Base-by-base conservation (phyloP, 2,888 invertebrate species). In the Callosobruchus maculatus region DNA sequence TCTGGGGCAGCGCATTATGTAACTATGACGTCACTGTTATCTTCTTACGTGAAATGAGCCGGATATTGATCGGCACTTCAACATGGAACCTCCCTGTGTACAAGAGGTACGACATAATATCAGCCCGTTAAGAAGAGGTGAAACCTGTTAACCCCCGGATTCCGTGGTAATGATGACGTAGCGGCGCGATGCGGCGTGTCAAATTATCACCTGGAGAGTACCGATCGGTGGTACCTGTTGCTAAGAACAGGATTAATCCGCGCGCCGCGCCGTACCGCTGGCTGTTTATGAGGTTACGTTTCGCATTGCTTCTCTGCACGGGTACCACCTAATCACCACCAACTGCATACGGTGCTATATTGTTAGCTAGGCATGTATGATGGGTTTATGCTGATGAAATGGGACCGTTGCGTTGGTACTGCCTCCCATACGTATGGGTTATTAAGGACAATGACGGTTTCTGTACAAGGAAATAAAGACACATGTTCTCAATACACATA, bases 141-240 rank as follows among this genome's bases (percentile, higher is more conserved):
- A 83, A 84, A 82, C 81, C 82, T 82, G 83, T 84, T 84, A 83
- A 84, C 84, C 84, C 78, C 78, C 73, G 78, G 80, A 83, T 83
- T 83, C 83, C 79, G 80, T 77, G 80, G 81, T 83, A 84, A 84
- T 83, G 81, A 84, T 83, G 83, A 83, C 83, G 81, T 83, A 82
- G 81, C 82, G 80, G 81, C 82, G 81, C 79, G 49, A 5, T 18
- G 13, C 76, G n/a, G n/a, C 79, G 78, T 79, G 82, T 83, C 81
- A 81, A 83, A 83, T 83, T 84, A 84, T 83, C 83, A 80, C 82
- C 81, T 81, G 80, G 81, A 84, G 80, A 81, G 82, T 79, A 81
- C 79, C 80, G 79, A 82, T 82, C 82, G 81, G 82, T 82, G 81
- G 82, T 83, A 82, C 79, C 82, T 77, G 81, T 83, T 82, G 81